A percentile compares a stretch with the other conserved stretches of the same genome.
These are phyloP conservation scores for Aromia moschata DNA, from an alignment of 2,888 invertebrate species.

Conservation along the genomic window DNA sequence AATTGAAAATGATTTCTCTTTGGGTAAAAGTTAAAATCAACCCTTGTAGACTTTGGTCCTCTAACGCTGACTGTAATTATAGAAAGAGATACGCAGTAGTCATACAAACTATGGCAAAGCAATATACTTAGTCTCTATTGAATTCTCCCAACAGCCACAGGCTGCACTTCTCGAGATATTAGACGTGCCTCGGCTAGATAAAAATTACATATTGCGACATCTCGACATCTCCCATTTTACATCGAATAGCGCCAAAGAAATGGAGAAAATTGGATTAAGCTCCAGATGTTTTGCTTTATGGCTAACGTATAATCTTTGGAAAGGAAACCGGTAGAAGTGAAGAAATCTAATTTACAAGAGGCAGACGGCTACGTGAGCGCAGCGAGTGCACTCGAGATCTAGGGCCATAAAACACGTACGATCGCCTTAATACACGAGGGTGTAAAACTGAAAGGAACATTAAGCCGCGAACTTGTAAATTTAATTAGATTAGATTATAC, in stretches of 20 bases:
- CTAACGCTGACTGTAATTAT: no score
- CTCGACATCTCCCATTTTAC: background rate
- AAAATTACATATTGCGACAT: background rate
- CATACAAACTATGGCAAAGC: no score
- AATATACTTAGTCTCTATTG: no score
- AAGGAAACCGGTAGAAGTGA: background rate
- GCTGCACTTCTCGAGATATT: background rate
- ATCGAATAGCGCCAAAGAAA: background rate
- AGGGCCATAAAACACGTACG: background rate
- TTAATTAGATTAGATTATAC: constrained; percentile 1
- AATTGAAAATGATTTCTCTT: no score
- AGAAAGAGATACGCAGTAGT: no score
- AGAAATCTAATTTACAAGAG: background rate
- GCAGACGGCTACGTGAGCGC: background rate
- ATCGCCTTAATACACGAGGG: background rate
- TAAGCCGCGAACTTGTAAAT: background rate
- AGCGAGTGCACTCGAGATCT: background rate
- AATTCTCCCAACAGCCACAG: no score
- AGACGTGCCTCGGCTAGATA: background rate
- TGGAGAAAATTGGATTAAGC: background rate
- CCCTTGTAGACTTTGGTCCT: no score
- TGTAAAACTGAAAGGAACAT: constrained; percentile 2
- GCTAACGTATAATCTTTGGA: background rate
- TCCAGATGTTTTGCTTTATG: background rate
- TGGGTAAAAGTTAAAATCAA: no score